Conservation (phyloP, 2,888 invertebrate species). For the Mimumesa dahlbomi region DNA sequence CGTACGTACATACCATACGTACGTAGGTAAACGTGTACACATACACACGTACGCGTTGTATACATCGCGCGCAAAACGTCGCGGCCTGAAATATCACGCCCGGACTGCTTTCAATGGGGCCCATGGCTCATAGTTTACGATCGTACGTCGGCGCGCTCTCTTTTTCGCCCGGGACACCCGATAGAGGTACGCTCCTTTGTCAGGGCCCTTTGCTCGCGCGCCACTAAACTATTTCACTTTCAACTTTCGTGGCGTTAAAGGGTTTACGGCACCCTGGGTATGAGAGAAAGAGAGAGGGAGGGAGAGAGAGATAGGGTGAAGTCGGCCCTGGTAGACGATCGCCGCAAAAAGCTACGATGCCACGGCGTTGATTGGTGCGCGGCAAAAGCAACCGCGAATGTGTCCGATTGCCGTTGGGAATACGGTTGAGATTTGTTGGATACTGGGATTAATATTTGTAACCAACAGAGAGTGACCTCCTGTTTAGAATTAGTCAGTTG, state of each 20-base stretch:
- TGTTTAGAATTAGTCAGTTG: too few relatives aligned
- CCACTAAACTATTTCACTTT: constrained; percentile 64
- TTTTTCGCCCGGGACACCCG: constrained; percentile 53
- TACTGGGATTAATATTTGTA: too few relatives aligned
- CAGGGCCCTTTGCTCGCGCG: constrained; percentile 49
- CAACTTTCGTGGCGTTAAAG: constrained; percentile 58
- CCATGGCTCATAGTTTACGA: constrained; percentile 60
- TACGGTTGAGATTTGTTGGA: too few relatives aligned
- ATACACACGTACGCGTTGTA: constrained; percentile 8
- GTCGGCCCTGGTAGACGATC: too few relatives aligned
- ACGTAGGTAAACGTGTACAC: constrained; percentile 2
- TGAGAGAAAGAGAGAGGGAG: too few relatives aligned
- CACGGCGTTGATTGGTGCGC: too few relatives aligned
- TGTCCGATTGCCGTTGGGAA: too few relatives aligned
- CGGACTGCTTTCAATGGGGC: constrained; percentile 62
- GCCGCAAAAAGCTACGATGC: too few relatives aligned
- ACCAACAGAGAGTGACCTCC: too few relatives aligned
- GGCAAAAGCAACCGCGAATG: too few relatives aligned
- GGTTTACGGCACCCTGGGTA: constrained; percentile 56
- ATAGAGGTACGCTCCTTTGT: constrained; percentile 60
- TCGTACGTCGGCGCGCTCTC: constrained; percentile 36
- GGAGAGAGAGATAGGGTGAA: too few relatives aligned
- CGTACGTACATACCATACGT: constrained; percentile 8
- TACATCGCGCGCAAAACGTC: constrained; percentile 49
- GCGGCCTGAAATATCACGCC: constrained; percentile 69